phyloP scores from a whole-genome alignment of 2,113 vertebrate genomes.

The Grammomys surdaster region DNA sequence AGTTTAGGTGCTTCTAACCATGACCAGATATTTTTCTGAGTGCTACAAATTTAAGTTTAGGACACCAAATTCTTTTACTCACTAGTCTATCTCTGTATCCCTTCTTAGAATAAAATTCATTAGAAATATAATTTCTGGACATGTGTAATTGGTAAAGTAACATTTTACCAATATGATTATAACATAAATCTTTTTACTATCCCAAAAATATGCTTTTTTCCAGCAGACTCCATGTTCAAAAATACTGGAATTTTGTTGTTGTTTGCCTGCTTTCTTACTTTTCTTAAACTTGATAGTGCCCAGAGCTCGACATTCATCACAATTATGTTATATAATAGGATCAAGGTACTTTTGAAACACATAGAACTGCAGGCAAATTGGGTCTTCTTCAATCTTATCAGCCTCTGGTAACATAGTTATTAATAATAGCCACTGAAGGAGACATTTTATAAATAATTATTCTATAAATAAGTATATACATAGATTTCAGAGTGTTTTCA shows the following conservation, averaged over 20 bases:
- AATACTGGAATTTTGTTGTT: background rate
- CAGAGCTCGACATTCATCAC: background rate
- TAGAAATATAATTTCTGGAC: background rate
- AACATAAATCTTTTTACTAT: background rate
- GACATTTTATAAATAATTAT: background rate
- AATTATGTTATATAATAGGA: background rate
- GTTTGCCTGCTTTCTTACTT: background rate
- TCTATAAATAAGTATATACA: background rate
- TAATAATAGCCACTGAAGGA: slow-evolving; percentile 24
- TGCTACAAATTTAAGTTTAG: background rate
- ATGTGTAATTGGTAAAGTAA: background rate
- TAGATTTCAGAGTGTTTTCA: background rate
- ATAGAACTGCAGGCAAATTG: slow-evolving; percentile 26
- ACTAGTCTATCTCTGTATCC: background rate
- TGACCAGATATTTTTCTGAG: background rate
- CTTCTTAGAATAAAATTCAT: background rate
- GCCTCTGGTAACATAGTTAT: background rate
- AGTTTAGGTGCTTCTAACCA: background rate
- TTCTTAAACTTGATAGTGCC: background rate
- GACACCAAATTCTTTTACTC: background rate
- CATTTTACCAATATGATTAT: background rate
- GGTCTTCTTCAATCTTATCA: background rate
- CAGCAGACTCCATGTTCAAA: background rate
- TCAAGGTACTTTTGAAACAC: background rate
- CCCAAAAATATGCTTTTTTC: background rate